phyloP scores from a whole-genome alignment of 2,888 invertebrate species.

The Meta bourneti region DNA sequence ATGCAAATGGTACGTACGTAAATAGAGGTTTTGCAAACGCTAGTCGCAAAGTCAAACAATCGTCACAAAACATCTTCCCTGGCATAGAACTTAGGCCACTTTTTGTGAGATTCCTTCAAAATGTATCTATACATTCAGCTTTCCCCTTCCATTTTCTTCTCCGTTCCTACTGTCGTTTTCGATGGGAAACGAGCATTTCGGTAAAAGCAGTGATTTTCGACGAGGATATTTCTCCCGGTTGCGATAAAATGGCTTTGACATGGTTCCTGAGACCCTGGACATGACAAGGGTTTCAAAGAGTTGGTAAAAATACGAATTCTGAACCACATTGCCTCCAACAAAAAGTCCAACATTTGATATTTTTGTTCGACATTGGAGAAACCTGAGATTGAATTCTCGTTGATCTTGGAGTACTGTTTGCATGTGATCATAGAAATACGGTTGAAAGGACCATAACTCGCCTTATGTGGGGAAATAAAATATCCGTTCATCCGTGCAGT shows the following conservation, averaged over 20 bases:
- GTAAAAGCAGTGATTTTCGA: constrained; percentile 66
- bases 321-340: not conserved
- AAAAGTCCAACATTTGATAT: constrained; percentile 17
- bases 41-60: not conserved
- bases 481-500: too few species aligned
- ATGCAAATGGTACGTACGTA: too few species aligned
- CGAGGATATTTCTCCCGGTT: constrained; percentile 52
- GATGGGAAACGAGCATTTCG: constrained; percentile 56
- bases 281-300: constrained; percentile 61
- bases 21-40: too few species aligned
- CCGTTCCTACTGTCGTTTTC: constrained; percentile 39
- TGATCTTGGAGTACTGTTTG: not conserved
- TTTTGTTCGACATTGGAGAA: not conserved
- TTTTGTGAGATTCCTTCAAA: not conserved
- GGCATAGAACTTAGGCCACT: not conserved
- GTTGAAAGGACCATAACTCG: too few species aligned
- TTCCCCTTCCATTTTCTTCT: constrained; percentile 29
- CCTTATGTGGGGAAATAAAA: too few species aligned
- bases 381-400: not conserved
- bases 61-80: not conserved
- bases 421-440: not conserved
- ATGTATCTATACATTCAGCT: not conserved
- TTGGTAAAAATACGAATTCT: constrained; percentile 43
- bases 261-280: constrained; percentile 46
- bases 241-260: constrained; percentile 64